phyloP scores from a whole-genome alignment of 2,113 vertebrate genomes.

The Corythornis madagascariensis region DNA sequence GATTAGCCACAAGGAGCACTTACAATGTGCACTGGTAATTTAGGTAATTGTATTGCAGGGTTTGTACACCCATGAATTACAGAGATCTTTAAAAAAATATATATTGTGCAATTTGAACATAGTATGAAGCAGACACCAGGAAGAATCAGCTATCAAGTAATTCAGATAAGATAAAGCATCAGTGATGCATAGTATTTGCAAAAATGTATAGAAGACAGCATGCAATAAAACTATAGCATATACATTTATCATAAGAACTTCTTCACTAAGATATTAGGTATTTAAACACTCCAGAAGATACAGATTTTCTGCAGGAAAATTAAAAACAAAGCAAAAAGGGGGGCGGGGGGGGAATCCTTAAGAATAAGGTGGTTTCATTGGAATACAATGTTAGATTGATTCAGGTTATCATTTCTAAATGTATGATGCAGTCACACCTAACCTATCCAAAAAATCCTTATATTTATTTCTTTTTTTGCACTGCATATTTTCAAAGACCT shows the following conservation, averaged over 20 bases:
- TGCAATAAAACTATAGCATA: neutral
- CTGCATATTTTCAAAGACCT: conserved; percentile 75
- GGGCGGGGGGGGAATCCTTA: neutral
- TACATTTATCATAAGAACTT: neutral
- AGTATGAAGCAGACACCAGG: conserved; percentile 76
- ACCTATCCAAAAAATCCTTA: conserved; percentile 28
- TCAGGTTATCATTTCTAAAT: conserved; percentile 53
- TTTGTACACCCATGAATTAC: conserved; percentile 77
- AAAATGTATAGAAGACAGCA: neutral
- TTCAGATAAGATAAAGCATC: conserved; percentile 57
- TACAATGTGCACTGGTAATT: conserved; percentile 77
- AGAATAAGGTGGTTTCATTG: neutral
- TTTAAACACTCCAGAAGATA: neutral
- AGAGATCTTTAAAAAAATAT: conserved; percentile 74
- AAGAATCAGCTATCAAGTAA: conserved; percentile 68
- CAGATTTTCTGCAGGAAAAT: neutral
- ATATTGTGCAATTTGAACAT: conserved; percentile 80
- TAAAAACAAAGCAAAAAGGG: neutral
- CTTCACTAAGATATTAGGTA: neutral
- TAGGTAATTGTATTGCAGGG: conserved; percentile 82
- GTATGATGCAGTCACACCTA: conserved; percentile 33
- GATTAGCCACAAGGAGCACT: conserved; percentile 77
- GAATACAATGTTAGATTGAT: conserved; percentile 38
- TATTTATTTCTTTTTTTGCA: conserved; percentile 46
- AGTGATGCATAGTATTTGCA: neutral